Base-by-base conservation (phyloP, 2,113 vertebrate genomes). In the Passer montanus region DNA sequence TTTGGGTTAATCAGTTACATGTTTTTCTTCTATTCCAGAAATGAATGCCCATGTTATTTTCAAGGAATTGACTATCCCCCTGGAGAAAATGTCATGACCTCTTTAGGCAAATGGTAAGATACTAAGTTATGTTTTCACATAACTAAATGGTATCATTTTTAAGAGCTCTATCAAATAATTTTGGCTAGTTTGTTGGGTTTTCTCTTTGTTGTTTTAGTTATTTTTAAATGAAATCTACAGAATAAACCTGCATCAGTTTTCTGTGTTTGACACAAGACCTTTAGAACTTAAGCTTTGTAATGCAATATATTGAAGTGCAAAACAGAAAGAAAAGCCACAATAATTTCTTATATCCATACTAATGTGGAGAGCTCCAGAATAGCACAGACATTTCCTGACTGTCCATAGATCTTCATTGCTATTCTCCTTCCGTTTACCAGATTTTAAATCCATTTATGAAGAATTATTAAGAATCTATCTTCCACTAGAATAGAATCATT, bases 81-180 rank as follows among this genome's bases (percentile, higher is more conserved):
- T 5, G 99, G 99, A 94, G 99, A 99, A 94, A 98, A 98, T 43
- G 90, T 99, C 87, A 95, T 99, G 97, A 99, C 98, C 4, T 99
- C 99, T 92, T 98, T 99, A 96, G 99, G 99, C 93, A 98, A 98
- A 97, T 99, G 99, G 99, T 99, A 98, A 99, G 99, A 78, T 16
- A 50, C 2, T 23, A 56, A 53, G 20, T 27, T 55, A 2, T 31
- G 24, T 35, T 83, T 75, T 67, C 15, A 20, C 4, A 2, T 52
- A 21, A n/a, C 1, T 31, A n/a, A 59, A 15, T 19, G 4, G 4
- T 49, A 23, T 47, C 10, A 44, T 6, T 84, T 67, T 37, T 13
- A 73, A 50, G 43, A 74, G 15, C 7, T 58, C 23, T 74, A 9
- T 35, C 11, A 56, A 88, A 53, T 66, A 0, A 11, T 70, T 70